phyloP scores from a whole-genome alignment of 2,888 invertebrate genomes.

The Pilophorus perplexus region DNA sequence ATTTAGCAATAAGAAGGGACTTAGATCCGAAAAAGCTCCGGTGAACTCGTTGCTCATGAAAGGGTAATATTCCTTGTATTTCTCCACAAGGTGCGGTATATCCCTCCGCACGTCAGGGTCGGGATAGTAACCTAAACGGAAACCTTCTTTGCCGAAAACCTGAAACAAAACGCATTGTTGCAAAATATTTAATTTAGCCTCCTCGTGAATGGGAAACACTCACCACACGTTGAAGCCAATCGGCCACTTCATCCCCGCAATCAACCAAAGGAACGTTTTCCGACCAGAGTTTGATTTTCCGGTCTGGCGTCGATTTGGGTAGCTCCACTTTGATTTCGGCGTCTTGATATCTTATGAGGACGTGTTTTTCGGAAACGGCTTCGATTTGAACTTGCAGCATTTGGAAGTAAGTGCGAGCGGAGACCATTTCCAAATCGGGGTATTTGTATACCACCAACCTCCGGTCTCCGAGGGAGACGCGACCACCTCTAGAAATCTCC shows the following conservation, averaged over 20 bases:
- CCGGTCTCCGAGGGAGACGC: background rate
- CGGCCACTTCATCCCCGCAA: constrained; percentile 69
- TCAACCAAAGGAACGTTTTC: constrained; percentile 62
- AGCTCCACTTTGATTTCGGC: background rate
- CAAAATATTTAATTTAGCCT: too few relatives aligned
- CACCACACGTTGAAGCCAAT: constrained; percentile 57
- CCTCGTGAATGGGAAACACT: too few relatives aligned
- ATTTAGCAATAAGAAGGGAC: constrained; percentile 67
- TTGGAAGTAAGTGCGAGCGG: constrained; percentile 16
- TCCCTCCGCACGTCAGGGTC: background rate
- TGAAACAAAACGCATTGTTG: too few relatives aligned
- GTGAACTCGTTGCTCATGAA: constrained; percentile 14
- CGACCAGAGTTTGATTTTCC: constrained; percentile 14
- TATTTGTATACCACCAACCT: constrained; percentile 13
- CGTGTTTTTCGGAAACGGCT: background rate
- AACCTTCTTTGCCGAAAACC: constrained; percentile 2
- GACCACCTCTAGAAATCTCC: background rate
- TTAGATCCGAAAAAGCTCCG: constrained; percentile 65
- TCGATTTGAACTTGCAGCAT: constrained; percentile 10
- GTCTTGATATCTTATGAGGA: background rate
- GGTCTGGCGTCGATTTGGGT: background rate
- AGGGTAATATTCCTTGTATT: background rate
- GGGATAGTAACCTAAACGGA: constrained; percentile 17
- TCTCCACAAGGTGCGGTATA: background rate
- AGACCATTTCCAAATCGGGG: constrained; percentile 11